Evolutionary conservation across 2,888 invertebrate genomes (phyloP), one percentile per base, ranked within the genome.

Genomic region (Drosophila subsilvestris): DNA sequence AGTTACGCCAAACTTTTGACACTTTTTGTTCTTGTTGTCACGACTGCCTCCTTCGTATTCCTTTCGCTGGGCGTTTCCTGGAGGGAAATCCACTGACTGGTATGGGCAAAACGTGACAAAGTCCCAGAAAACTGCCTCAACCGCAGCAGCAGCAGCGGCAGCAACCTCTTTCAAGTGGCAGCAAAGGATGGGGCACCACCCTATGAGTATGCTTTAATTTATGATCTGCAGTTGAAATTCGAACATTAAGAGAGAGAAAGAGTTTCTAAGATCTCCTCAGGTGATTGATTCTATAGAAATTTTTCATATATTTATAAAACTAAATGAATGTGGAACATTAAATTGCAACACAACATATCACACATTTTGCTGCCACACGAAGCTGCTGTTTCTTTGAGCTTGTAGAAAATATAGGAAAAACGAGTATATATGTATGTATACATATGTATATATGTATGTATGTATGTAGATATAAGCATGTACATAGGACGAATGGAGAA

Each of bases 1-100:
- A 86, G 85, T 84, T 84, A 75, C 75, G 73, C 63, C 87, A 75
- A 83, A 86, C 79, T 86, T 83, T 81, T 81, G 82, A 87, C 83
- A 83, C 83, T 84, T 86, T 71, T 59, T 61, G 67, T 62, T 62
- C 60, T 66, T 53, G 78, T 72, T 57, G 58, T 65, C 63, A 25
- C 27, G 55, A 58, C 45, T 57, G 50, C 48, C 50, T 43, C 32
- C 43, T 50, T 42, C 32, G 25, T 61, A 49, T 48, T 32, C 49
- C 37, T 14, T 44, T 37, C 27, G n/a, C 44, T 44, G 43, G 51
- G 68, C 53, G 58, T 58, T 25, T 42, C 37, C 53, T 25, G 22
- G 8, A 48, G 53, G 56, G 54, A 32, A 80, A 71, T 63, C 43
- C 56, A 59, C 43, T 43, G 56, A 61, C 45, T 54, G 56, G 63